A percentile compares a stretch with the other conserved stretches of the same genome.
phyloP scores from a whole-genome alignment of 2,113 vertebrate species.

The Leptobrachium leishanense region DNA sequence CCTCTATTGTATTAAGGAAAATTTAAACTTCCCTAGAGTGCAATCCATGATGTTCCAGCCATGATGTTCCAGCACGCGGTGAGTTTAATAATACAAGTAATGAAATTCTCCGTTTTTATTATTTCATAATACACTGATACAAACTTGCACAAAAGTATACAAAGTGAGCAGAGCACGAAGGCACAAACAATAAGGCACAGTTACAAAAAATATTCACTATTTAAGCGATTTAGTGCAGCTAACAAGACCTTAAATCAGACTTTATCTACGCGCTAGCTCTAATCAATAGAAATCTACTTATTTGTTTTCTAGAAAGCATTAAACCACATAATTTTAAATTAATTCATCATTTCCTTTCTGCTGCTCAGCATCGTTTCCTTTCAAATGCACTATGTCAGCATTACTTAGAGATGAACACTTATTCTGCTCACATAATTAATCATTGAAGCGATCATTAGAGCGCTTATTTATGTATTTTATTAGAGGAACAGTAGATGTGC shows the following conservation, averaged over 20 bases:
- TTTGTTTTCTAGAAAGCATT: constrained; percentile 4
- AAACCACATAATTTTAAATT: not conserved
- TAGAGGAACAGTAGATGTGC: constrained; percentile 17
- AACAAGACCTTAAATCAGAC: not conserved
- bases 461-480: constrained; percentile 29
- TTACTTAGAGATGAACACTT: not conserved
- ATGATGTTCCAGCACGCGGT: too few species aligned
- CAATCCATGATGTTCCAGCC: too few species aligned
- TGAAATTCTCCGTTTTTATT: too few species aligned
- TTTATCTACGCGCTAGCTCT: not conserved
- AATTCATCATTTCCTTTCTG: not conserved
- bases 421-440: constrained; percentile 3
- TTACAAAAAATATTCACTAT: too few species aligned
- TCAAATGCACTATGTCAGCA: not conserved
- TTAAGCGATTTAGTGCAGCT: not conserved
- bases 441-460: constrained; percentile 28
- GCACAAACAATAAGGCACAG: too few species aligned
- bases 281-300: not conserved
- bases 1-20: too few species aligned
- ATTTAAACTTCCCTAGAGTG: too few species aligned
- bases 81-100: too few species aligned
- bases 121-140: too few species aligned
- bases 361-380: not conserved
- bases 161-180: too few species aligned
- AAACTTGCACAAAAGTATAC: too few species aligned